Percentiles rank a stretch among this genome's conserved stretches.
phyloP scores from a whole-genome alignment of 2,113 vertebrate genomes.

The Candoia aspera region DNA sequence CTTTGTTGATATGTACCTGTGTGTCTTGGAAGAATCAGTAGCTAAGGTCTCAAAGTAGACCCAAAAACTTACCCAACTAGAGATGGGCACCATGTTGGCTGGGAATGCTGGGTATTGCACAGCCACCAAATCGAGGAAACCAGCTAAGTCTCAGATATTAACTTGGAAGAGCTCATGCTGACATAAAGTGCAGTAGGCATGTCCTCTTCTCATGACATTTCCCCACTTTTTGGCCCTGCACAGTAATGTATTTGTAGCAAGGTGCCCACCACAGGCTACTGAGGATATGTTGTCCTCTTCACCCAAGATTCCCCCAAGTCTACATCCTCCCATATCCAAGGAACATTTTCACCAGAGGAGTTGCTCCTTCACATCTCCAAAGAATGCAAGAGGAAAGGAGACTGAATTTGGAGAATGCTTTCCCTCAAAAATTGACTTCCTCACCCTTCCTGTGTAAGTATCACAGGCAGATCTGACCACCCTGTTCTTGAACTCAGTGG shows the following conservation, averaged over 20 bases:
- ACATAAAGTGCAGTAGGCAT: neutral
- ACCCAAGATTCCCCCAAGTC: neutral
- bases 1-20: neutral
- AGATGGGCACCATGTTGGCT: neutral
- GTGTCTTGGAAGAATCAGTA: neutral
- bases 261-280: neutral
- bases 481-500: neutral
- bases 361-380: neutral
- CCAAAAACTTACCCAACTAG: neutral
- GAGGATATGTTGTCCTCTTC: neutral
- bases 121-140: neutral
- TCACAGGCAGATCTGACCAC: neutral
- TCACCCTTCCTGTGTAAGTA: neutral
- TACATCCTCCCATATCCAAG: neutral
- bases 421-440: neutral
- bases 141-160: neutral
- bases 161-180: neutral
- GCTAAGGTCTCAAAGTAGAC: neutral
- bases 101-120: neutral
- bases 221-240: neutral
- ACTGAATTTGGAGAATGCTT: neutral
- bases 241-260: neutral
- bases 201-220: neutral
- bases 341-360: neutral
- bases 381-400: neutral